Evolutionary conservation across 2,888 invertebrate genomes (phyloP), one percentile per base, ranked within the genome.

Genomic region (Drosophila birchii): DNA sequence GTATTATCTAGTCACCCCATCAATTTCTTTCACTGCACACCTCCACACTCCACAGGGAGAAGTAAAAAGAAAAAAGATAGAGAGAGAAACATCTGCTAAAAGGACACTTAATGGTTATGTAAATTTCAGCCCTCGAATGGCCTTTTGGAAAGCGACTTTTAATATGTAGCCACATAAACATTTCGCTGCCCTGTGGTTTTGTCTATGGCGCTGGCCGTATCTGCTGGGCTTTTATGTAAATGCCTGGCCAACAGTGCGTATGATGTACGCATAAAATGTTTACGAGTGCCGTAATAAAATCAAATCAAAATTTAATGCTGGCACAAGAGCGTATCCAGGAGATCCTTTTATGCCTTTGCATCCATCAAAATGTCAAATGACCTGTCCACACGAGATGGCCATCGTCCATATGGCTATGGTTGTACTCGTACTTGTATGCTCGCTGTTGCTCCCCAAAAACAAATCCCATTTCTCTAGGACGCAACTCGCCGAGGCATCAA

Each of bases 341-440:
- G 73, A 61, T 73, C 44, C 62, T 73, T 72, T 73, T 72, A 72
- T 75, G 75, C 58, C 56, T 43, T 57, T 38, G 88, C 86, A 84
- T 84, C 78, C 86, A 84, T 84, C 84, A 84, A 82, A 86, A 88
- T 86, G 88, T 84, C 88, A 88, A 86, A 83, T 86, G 82, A 82
- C 80, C 86, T 87, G 80, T 84, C 82, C 82, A 66, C 83, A 58
- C 74, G 44, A 57, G 39, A 29, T 68, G 45, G 39, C 29, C 41
- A 56, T 29, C 29, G 55, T 29, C 62, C 64, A 64, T 47, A 64
- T 49, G 64, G 68, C 68, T 56, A 66, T 68, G 69, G 41, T 63
- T 36, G 45, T 53, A 53, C 34, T 51, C 6, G 34, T 23, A 29
- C 29, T 47, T 47, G n/a, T 29, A 29, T 18, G 49, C 49, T 32